phyloP scores from a whole-genome alignment of 2,888 invertebrate genomes.

The Xanthorhoe designata region DNA sequence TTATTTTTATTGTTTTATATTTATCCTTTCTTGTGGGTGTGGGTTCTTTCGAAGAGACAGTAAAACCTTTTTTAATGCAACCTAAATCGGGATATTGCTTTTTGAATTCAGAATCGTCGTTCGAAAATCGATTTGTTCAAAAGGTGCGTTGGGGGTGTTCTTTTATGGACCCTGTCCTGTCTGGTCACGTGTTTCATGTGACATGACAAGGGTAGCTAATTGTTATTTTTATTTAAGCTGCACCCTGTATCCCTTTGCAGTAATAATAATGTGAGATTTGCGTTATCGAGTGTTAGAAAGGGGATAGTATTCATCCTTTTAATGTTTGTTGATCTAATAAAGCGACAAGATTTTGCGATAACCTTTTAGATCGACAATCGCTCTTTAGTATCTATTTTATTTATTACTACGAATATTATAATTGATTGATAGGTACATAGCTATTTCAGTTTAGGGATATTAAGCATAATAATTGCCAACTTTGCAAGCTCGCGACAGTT shows the following conservation, averaged over 20 bases:
- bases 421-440: too few species aligned
- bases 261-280: conserved; percentile 43
- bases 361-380: conserved; percentile 4
- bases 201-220: conserved; percentile 50
- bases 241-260: conserved; percentile 44
- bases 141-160: conserved; percentile 29
- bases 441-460: too few species aligned
- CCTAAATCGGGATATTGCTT: conserved; percentile 26
- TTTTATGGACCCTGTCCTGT: conserved; percentile 49
- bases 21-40: conserved; percentile 36
- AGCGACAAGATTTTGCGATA: conserved; percentile 16
- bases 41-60: conserved; percentile 29
- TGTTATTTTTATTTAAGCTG: conserved; percentile 51
- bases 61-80: conserved; percentile 29
- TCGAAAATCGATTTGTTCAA: conserved; percentile 38
- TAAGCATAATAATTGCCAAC: background rate
- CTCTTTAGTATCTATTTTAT: background rate
- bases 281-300: conserved; percentile 40
- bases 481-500: background rate
- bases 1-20: conserved; percentile 36
- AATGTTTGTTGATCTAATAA: conserved; percentile 36
- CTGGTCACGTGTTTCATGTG: conserved; percentile 52
- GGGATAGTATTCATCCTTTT: conserved; percentile 33
- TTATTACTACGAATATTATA: background rate
- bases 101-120: conserved; percentile 36